Evolutionary conservation across 2,888 invertebrate species (phyloP), one percentile per base, ranked within the genome.

Genomic region (Hipparchia sbordonii): DNA sequence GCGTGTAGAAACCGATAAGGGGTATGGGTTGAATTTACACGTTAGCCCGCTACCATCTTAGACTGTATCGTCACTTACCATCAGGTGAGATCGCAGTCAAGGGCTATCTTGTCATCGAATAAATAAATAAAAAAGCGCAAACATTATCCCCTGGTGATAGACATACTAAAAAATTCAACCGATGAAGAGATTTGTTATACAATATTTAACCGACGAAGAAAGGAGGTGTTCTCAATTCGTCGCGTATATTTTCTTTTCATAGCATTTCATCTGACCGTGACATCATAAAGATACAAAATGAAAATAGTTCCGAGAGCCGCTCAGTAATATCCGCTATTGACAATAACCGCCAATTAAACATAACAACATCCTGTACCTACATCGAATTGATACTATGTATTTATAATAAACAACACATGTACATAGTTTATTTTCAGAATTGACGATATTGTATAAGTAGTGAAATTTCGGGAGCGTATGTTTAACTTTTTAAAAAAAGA

Each of bases 271-370:
- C 63, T 74, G 74, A 70, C 76, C 76, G 66, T 74, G 76, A 76
- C 76, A 76, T 57, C 62, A 51, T 66, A 67, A 66, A 68, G 67
- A 68, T 33, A 67, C 46, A 61, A 62, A 68, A 57, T 72, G 54
- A 74, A 71, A 73, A 75, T 75, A 74, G 72, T 75, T 70, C 74
- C 54, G 72, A 70, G 67, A 72, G 59, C 67, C 57, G 51, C 63
- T 56, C 72, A 67, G 59, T 70, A 54, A 70, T 74, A 74, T 72
- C 74, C 74, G 70, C 72, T 45, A 72, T 70, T 74, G 75, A 74
- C 74, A 74, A 74, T 75, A 65, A 70, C 65, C 59, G n/a, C n/a
- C 70, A 60, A 74, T 75, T 75, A 74, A 74, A 70, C 72, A 72
- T 72, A 74, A 74, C 67, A 75, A 73, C 72, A 74, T 75, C 75